phyloP scores from a whole-genome alignment of 2,888 invertebrate species.

The Chrysolina americana region DNA sequence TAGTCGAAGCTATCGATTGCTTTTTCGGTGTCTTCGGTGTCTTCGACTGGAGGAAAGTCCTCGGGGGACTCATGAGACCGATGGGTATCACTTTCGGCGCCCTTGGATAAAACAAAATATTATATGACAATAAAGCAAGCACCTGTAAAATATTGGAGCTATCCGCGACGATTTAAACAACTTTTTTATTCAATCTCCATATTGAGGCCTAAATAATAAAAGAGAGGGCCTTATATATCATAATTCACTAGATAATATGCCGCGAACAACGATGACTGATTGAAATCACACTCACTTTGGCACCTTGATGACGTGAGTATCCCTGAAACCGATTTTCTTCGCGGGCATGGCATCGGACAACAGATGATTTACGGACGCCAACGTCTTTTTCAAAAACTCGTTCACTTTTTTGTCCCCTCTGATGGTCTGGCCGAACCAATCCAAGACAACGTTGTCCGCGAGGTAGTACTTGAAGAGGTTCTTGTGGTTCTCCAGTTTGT shows the following conservation, averaged over 20 bases:
- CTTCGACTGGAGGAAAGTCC: constrained; percentile 50
- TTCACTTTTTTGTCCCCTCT: constrained; percentile 74
- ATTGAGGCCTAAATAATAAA: too few species aligned
- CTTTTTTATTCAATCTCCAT: too few species aligned
- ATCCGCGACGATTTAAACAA: too few species aligned
- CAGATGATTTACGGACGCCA: constrained; percentile 60
- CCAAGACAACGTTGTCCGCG: constrained; percentile 69
- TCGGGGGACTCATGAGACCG: constrained; percentile 55
- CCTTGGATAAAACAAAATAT: constrained; percentile 43
- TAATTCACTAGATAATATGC: too few species aligned
- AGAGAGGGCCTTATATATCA: neutral
- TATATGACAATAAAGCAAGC: too few species aligned
- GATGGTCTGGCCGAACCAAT: constrained; percentile 78
- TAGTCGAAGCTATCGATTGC: constrained; percentile 52
- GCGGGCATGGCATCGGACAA: constrained; percentile 60
- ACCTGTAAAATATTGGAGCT: too few species aligned
- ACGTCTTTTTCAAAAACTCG: constrained; percentile 73
- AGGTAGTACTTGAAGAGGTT: constrained; percentile 62
- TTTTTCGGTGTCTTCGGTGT: constrained; percentile 58
- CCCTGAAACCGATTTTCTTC: constrained; percentile 64
- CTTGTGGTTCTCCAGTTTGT: constrained; percentile 64
- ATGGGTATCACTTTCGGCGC: constrained; percentile 47
- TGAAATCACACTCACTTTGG: constrained; percentile 54
- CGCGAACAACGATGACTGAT: too few species aligned
- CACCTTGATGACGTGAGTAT: constrained; percentile 62